These are phyloP conservation scores for Calliphora vicina DNA, from an alignment of 1,140 invertebrate species.

Conservation along the genomic window DNA sequence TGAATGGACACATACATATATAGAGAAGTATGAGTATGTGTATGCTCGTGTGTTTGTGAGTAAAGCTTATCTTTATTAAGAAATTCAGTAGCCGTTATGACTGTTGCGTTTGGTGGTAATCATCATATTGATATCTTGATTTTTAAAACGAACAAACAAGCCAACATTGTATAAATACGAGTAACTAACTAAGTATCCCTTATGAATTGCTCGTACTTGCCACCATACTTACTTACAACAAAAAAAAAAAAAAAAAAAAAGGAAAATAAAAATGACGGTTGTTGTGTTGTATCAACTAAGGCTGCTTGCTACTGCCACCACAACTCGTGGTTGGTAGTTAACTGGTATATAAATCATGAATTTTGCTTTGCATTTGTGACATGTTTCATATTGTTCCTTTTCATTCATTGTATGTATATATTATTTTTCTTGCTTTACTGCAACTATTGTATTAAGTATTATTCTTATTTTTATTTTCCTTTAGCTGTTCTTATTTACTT, in stretches of 20 bases:
- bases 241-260: too few relatives aligned
- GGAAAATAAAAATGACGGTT: too few relatives aligned
- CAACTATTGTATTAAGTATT: too few relatives aligned
- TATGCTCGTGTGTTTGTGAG: background rate
- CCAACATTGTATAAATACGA: background rate
- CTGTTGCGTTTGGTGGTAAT: constrained; percentile 5
- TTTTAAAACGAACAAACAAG: too few relatives aligned
- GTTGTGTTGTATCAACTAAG: too few relatives aligned
- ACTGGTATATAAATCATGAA: background rate
- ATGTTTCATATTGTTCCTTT: background rate
- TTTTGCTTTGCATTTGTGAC: constrained; percentile 11
- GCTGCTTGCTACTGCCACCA: background rate
- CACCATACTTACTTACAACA: too few relatives aligned
- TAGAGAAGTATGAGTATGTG: background rate
- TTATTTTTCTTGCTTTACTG: too few relatives aligned
- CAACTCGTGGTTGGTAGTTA: background rate
- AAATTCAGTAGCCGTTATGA: constrained; percentile 31
- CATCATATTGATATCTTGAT: constrained; percentile 29
- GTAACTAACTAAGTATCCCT: background rate
- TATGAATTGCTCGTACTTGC: background rate
- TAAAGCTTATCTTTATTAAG: constrained; percentile 32
- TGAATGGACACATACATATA: background rate
- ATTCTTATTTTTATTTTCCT: constrained; percentile 21
- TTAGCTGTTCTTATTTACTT: constrained; percentile 30
- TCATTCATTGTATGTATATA: background rate